These are phyloP conservation scores for Diaperis boleti DNA, from an alignment of 2,888 invertebrate species.

Conservation along the genomic window DNA sequence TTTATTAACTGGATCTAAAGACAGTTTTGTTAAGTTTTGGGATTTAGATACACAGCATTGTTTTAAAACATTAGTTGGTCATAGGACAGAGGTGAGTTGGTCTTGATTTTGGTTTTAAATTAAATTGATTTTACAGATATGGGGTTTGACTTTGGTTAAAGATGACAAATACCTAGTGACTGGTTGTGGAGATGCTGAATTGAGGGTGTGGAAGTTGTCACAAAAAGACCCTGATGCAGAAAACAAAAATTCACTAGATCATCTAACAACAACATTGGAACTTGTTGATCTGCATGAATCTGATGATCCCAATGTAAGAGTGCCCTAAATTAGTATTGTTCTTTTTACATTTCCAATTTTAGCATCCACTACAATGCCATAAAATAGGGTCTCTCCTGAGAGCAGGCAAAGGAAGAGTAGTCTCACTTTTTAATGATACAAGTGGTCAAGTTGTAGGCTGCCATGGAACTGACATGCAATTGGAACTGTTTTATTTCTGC, in stretches of 20 bases:
- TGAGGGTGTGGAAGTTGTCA: conserved; percentile 86
- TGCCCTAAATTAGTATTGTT: neutral
- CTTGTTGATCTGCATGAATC: conserved; percentile 70
- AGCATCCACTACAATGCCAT: conserved; percentile 79
- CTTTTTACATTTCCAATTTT: conserved; percentile 50
- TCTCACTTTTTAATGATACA: conserved; percentile 79
- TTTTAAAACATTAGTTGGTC: conserved; percentile 93
- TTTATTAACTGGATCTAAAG: conserved; percentile 88
- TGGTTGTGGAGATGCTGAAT: conserved; percentile 86
- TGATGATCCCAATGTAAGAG: conserved; percentile 67
- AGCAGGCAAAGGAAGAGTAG: conserved; percentile 82
- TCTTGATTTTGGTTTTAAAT: too few relatives aligned
- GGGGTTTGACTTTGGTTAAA: conserved; percentile 84
- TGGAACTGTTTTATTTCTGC: conserved; percentile 88
- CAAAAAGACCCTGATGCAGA: conserved; percentile 69
- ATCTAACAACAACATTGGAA: conserved; percentile 67
- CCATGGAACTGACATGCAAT: conserved; percentile 83
- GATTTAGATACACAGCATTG: conserved; percentile 95
- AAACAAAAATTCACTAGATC: conserved; percentile 65
- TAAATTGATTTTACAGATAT: conserved; percentile 73
- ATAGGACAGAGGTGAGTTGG: conserved; percentile 85
- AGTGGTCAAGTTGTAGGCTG: conserved; percentile 82
- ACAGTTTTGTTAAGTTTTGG: conserved; percentile 97
- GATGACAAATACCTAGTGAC: conserved; percentile 88
- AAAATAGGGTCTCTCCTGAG: conserved; percentile 86